Percentiles rank a stretch among this genome's conserved stretches.
These are phyloP conservation scores for Butastur rufipennis DNA, from an alignment of 2,113 vertebrate species.

Conservation along the genomic window DNA sequence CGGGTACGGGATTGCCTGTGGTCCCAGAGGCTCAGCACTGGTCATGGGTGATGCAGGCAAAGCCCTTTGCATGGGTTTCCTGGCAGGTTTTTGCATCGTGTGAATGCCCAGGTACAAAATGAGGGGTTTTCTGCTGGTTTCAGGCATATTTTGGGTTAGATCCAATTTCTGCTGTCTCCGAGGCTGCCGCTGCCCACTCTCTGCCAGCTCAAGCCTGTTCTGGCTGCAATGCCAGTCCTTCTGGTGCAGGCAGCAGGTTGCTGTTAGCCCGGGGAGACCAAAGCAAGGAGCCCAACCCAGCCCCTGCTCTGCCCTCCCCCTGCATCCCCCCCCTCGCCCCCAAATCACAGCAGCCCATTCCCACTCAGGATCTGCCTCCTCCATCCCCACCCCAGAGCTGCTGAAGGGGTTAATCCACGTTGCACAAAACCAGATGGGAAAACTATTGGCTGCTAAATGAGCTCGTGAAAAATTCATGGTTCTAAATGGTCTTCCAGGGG, in stretches of 20 bases:
- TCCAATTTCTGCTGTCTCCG: neutral
- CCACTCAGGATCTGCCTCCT: neutral
- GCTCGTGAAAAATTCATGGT: slow-evolving; percentile 64
- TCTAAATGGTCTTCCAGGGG: neutral
- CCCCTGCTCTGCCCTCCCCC: neutral
- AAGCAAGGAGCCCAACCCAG: neutral
- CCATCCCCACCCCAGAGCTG: neutral
- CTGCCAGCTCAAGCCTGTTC: neutral
- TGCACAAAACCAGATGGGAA: neutral
- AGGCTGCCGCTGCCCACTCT: neutral
- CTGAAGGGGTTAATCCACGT: neutral
- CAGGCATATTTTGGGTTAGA: neutral
- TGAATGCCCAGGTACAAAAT: neutral
- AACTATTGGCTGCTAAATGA: neutral
- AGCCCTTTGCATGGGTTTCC: neutral
- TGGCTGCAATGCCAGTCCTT: accelerated
- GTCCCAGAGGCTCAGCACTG: neutral
- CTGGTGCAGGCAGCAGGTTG: neutral
- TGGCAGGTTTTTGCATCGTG: neutral
- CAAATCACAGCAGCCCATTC: neutral
- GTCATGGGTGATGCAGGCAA: neutral
- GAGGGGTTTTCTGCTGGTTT: neutral
- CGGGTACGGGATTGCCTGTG: accelerated
- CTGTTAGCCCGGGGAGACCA: accelerated
- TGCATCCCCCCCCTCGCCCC: too few relatives aligned